phyloP scores from a whole-genome alignment of 2,888 invertebrate species.

The Drosophila tanythrix region DNA sequence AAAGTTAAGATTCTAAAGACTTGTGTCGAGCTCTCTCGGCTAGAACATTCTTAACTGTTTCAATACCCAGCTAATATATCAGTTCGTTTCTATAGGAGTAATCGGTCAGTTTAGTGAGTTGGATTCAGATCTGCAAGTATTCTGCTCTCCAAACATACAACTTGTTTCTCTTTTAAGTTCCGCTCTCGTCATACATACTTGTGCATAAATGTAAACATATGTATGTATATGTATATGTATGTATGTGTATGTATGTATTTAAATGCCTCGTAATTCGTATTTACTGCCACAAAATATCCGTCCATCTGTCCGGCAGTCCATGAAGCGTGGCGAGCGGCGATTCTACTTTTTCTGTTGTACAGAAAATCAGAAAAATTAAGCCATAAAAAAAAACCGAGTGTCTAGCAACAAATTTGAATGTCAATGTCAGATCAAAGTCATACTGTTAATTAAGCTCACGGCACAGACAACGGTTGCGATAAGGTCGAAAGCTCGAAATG shows the following conservation, averaged over 20 bases:
- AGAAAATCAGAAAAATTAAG: slow-evolving; percentile 43
- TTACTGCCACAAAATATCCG: slow-evolving; percentile 53
- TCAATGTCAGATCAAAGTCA: slow-evolving; percentile 78
- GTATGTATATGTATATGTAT: not conserved
- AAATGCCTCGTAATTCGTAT: slow-evolving; percentile 39
- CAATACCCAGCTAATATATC: not conserved
- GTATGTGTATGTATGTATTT: not conserved
- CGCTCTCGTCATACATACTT: slow-evolving; percentile 5
- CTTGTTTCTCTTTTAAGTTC: not conserved
- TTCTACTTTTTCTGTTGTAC: not conserved
- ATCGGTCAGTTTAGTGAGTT: not conserved
- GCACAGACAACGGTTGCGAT: not conserved
- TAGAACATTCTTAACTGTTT: not conserved
- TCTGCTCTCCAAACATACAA: not conserved
- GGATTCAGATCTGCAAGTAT: not conserved
- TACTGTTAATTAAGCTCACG: slow-evolving; percentile 57
- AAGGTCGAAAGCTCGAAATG: slow-evolving; percentile 1
- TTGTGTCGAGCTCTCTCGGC: not conserved
- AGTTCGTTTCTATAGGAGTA: too few relatives aligned
- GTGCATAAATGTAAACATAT: not conserved
- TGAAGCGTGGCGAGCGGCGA: slow-evolving; percentile 21
- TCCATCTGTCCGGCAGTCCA: slow-evolving; percentile 15
- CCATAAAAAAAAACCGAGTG: slow-evolving; percentile 5
- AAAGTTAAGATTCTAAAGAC: not conserved
- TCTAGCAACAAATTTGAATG: slow-evolving; percentile 61